A percentile compares a stretch with the other conserved stretches of the same genome.
phyloP scores from a whole-genome alignment of 2,888 invertebrate genomes.

The Notodonta ziczac region DNA sequence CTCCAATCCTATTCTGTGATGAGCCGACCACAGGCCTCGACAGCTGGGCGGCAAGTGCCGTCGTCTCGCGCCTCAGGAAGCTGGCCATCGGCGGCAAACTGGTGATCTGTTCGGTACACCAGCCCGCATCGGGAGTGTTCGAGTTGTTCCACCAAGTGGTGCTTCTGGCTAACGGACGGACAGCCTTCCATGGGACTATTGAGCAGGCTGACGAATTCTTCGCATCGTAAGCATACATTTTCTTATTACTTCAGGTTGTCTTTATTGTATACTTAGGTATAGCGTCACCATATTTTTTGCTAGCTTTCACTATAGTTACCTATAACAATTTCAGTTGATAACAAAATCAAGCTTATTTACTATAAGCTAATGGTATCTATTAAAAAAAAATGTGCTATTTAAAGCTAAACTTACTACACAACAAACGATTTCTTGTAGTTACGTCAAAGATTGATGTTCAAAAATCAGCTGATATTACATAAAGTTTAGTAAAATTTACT shows the following conservation, averaged over 20 bases:
- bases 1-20: constrained; percentile 95
- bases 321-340: too few species aligned
- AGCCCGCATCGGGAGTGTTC: constrained; percentile 94
- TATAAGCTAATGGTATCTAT: too few species aligned
- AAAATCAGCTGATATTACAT: too few species aligned
- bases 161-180: constrained; percentile 90
- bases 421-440: too few species aligned
- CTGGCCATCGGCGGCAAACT: constrained; percentile 89
- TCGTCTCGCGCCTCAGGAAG: constrained; percentile 88
- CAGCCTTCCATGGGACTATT: constrained; percentile 92
- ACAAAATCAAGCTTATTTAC: too few species aligned
- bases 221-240: constrained; percentile 81
- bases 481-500: too few species aligned
- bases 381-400: too few species aligned
- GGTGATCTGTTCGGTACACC: constrained; percentile 95
- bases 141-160: constrained; percentile 92
- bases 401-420: too few species aligned
- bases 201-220: constrained; percentile 88
- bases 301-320: too few species aligned
- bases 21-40: constrained; percentile 97
- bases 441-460: too few species aligned
- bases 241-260: neutral
- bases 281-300: too few species aligned
- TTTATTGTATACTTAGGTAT: too few species aligned
- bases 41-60: constrained; percentile 93